Conservation (phyloP, 2,797 vertebrate species). For the Spheniscus humboldti region DNA sequence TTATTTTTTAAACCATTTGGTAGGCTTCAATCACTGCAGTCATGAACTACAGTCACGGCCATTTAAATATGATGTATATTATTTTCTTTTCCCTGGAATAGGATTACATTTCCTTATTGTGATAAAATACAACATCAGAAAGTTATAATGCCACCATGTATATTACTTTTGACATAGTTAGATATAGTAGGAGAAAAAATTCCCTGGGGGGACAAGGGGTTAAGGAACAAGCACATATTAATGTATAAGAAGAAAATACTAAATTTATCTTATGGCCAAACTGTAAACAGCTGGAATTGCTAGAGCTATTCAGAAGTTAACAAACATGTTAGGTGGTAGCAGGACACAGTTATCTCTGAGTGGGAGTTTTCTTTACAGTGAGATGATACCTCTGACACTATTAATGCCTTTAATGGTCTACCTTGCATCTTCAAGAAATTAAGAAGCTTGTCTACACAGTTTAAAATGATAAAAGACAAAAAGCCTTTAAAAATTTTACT, state of each 20-base stretch:
- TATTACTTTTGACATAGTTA: not conserved
- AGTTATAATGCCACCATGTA: not conserved
- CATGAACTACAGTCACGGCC: not conserved
- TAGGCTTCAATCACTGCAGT: not conserved
- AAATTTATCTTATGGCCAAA: not conserved
- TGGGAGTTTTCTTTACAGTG: not conserved
- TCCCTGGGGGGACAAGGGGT: fast-evolving
- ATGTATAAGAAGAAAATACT: not conserved
- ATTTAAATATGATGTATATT: not conserved
- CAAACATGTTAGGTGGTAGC: not conserved
- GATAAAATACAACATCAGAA: not conserved
- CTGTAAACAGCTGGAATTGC: not conserved
- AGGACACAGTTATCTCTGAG: not conserved
- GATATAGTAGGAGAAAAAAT: not conserved
- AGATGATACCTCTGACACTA: not conserved
- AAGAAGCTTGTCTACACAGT: not conserved
- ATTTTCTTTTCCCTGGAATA: not conserved
- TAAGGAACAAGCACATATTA: not conserved
- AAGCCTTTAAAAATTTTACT: not conserved
- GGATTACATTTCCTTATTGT: not conserved
- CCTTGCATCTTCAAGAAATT: not conserved
- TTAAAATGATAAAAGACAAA: not conserved
- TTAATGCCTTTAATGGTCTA: not conserved
- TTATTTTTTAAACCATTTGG: not conserved
- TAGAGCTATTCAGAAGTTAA: not conserved